Conservation (phyloP, 1,140 invertebrate genomes). For the Anthonomus grandis region DNA sequence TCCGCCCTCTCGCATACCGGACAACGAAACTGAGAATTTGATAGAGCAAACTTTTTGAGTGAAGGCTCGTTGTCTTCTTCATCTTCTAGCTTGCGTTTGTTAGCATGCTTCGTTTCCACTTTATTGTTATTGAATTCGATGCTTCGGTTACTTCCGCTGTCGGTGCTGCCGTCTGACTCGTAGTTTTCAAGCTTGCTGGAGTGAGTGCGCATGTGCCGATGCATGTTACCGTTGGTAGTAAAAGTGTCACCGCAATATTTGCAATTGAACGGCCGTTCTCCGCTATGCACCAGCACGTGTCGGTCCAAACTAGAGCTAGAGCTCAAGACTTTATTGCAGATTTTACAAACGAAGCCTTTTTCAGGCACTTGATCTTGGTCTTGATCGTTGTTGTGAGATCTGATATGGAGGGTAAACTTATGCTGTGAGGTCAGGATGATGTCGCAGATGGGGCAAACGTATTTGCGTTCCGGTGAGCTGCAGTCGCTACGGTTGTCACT, state of each 20-base stretch:
- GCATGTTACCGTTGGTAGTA: constrained; percentile 87
- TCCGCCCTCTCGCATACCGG: constrained; percentile 60
- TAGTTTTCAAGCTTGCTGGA: constrained; percentile 50
- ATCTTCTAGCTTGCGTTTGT: constrained; percentile 39
- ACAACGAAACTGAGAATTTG: constrained; percentile 49
- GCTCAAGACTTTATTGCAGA: constrained; percentile 61
- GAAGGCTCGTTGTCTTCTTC: constrained; percentile 23
- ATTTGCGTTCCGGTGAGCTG: constrained; percentile 49
- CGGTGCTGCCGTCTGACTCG: constrained; percentile 49
- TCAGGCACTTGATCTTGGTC: constrained; percentile 44
- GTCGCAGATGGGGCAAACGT: constrained; percentile 63
- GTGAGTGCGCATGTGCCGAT: constrained; percentile 76
- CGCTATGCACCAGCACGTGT: constrained; percentile 72
- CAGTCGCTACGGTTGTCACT: constrained; percentile 42
- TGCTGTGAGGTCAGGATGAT: constrained; percentile 58
- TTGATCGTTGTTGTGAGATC: constrained; percentile 59
- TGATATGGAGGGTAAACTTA: constrained; percentile 67
- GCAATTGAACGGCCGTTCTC: constrained; percentile 74
- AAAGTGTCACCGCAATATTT: constrained; percentile 76
- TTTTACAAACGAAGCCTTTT: constrained; percentile 54
- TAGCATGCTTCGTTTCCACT: constrained; percentile 28
- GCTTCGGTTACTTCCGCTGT: constrained; percentile 42
- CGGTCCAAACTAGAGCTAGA: constrained; percentile 75
- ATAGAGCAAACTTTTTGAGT: constrained; percentile 30
- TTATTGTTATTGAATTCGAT: constrained; percentile 50